Base-by-base conservation (phyloP, 2,888 invertebrate genomes). In the Dichetophora obliterata region DNA sequence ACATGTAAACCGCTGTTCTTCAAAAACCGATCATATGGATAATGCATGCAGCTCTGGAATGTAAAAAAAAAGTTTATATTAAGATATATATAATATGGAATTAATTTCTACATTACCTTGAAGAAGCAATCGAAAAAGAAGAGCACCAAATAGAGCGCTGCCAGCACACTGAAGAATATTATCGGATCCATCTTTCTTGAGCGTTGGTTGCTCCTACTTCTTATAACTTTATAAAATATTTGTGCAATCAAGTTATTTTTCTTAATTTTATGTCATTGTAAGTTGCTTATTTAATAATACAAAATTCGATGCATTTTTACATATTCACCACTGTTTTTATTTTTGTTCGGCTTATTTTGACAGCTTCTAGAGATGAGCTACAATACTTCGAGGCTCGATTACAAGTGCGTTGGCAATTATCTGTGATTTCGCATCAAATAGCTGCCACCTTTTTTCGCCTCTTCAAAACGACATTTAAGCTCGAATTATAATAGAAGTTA, bases 51-150 rank as follows among this genome's bases (percentile, higher is more conserved):
- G 86, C 94, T 94, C 96, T 96, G 91, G 80, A 91, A 92, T 88
- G 52, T 16, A 9, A 71, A 11, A 9, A 70, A 70, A 34, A 19
- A 57, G 19, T 24, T 5, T n/a, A n/a, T n/a, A n/a, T n/a, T n/a
- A n/a, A n/a, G n/a, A 31, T 31, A 24, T 74, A 59, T 52, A 76
- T 78, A 65, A 71, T 9, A 61, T 70, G 43, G 1, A 3, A 43
- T 43, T 43, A 61, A 43, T 22, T 43, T 37, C 19, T 22, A 65
- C 73, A 69, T 85, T 90, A 95, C 95, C 93, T 94, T 95, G 84
- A 95, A 95, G 88, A 96, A 93, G n/a, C 92, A 92, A 88, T 96
- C 95, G 86, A 95, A 94, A 87, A 95, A 95, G 88, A 93, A 92
- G 82, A 95, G 89, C 54, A 93, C 90, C 80, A 92, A 91, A 88